Conservation (phyloP, 2,113 vertebrate species). For the Platycercus adscitus region DNA sequence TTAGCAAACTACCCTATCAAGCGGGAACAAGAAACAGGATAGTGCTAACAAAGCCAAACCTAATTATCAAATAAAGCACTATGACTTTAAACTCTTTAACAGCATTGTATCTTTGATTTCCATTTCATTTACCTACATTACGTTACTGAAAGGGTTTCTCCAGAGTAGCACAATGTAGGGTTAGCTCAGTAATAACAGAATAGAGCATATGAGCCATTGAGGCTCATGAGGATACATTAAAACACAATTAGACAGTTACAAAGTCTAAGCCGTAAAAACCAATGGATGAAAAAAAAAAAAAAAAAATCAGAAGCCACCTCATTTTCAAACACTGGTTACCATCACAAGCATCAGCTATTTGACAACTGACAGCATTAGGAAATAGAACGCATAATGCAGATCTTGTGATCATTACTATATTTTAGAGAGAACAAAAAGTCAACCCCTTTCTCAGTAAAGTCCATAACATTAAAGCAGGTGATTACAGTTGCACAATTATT, state of each 20-base stretch:
- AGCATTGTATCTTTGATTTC: background rate
- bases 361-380: background rate
- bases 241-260: slow-evolving; percentile 9
- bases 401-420: background rate
- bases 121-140: background rate
- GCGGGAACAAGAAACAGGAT: background rate
- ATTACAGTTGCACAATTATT: background rate
- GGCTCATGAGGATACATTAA: background rate
- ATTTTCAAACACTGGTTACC: slow-evolving; percentile 5
- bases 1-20: background rate
- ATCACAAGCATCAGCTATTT: slow-evolving; percentile 19
- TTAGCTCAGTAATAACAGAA: background rate
- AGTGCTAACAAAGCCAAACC: background rate
- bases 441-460: background rate
- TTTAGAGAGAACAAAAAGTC: background rate
- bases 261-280: background rate
- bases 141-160: background rate
- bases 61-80: background rate
- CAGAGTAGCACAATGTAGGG: background rate
- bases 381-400: background rate
- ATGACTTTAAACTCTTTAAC: background rate
- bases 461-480: background rate
- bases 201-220: background rate
- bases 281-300: background rate
- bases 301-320: background rate